Conservation (phyloP, 1,140 invertebrate genomes). For the Drosophila repletoides region DNA sequence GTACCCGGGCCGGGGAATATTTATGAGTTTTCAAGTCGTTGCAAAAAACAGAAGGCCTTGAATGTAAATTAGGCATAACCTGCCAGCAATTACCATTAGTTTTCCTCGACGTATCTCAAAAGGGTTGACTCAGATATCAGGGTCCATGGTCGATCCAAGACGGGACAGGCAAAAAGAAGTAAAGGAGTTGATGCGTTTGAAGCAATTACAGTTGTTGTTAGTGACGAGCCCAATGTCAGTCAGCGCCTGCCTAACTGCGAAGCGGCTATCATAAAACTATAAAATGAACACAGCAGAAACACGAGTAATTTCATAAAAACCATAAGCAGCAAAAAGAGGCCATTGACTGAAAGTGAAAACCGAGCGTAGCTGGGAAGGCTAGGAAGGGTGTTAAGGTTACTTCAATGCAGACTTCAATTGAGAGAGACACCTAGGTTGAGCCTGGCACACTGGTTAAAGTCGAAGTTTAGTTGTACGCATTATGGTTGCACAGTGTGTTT, state of each 20-base stretch:
- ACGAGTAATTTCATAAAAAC: slow-evolving; percentile 59
- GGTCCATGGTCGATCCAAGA: neutral
- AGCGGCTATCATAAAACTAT: slow-evolving; percentile 51
- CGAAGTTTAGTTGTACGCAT: slow-evolving; percentile 52
- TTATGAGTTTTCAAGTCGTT: slow-evolving; percentile 58
- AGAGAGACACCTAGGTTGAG: neutral
- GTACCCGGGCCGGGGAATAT: slow-evolving; percentile 30
- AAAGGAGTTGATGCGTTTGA: too few relatives aligned
- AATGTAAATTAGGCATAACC: slow-evolving; percentile 74
- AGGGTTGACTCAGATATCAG: slow-evolving; percentile 50
- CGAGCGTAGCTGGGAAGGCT: neutral
- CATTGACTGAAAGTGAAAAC: slow-evolving; percentile 45
- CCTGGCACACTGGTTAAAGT: slow-evolving; percentile 28
- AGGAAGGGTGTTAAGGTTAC: slow-evolving; percentile 16
- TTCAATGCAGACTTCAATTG: slow-evolving; percentile 5
- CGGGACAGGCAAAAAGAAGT: neutral
- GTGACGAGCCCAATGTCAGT: slow-evolving; percentile 55
- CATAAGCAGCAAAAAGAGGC: slow-evolving; percentile 1
- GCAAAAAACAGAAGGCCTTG: slow-evolving; percentile 66
- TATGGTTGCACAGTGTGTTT: slow-evolving; percentile 66
- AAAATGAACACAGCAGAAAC: slow-evolving; percentile 49
- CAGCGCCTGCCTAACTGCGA: slow-evolving; percentile 22
- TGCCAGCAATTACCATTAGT: slow-evolving; percentile 78
- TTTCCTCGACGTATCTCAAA: slow-evolving; percentile 42
- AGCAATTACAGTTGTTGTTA: slow-evolving; percentile 17